Base-by-base conservation (phyloP, 92 coral and sea anemone genomes). In the Palythoa grandiflora region DNA sequence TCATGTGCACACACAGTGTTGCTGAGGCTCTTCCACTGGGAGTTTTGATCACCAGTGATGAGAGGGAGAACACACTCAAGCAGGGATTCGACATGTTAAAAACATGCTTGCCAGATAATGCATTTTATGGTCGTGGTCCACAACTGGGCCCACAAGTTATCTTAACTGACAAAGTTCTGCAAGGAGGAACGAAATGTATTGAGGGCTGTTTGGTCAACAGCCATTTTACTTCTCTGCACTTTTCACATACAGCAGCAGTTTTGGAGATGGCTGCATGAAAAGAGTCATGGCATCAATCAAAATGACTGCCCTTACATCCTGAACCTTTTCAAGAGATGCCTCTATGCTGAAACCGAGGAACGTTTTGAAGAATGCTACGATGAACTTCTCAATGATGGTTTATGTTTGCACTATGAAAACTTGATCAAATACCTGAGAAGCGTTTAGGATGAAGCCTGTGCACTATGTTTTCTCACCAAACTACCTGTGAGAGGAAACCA, bases 11-110 rank as follows among this genome's bases (percentile, higher is more conserved):
- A 38, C 91, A 88, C 70, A 91, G 87, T 93, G 87, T 91, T 70
- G 89, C 93, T 35, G 94, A 92, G 44, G 96, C 92, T 61, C 77
- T 93, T 36, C 96, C 94, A 91, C 84, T 79, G 57, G 92, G 93
- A 47, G 54, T 88, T 47, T 77, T 93, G 75, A 93, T 90, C 53
- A 87, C 94, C 47, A 88, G 89, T 79, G 96, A 88, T 79, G 92
- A 90, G 88, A 84, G 87, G 86, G 93, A 90, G 71, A 79, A 79
- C 75, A 88, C 93, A 14, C 71, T 93, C 68, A 84, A 83, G 78
- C 87, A 78, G 75, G 92, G 91, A 66, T 93, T 93, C 61, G 73
- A 60, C 14, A 93, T 79, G 92, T 74, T 87, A 70, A 73, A 73
- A 65, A 54, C 90, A n/a, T 83, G 87, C 70, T 77, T 93, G 47